A percentile compares a stretch with the other conserved stretches of the same genome.
phyloP scores from a whole-genome alignment of 2,113 vertebrate species.

The Ranitomeya imitator region DNA sequence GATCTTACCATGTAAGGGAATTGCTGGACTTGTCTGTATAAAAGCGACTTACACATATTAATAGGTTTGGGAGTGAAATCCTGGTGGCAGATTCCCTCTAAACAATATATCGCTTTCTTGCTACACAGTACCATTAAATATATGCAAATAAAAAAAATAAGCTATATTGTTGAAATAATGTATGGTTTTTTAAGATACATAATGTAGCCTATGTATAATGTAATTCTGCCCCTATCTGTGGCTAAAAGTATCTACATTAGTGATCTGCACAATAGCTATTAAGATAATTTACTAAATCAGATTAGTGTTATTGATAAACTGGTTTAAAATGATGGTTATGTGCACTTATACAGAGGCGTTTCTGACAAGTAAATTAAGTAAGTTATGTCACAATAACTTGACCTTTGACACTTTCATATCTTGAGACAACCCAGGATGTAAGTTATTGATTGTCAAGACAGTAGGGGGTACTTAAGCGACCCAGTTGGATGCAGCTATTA shows the following conservation, averaged over 20 bases:
- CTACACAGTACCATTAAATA: background rate
- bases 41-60: too few species aligned
- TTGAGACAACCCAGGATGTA: conserved; percentile 28
- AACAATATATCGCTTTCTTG: too few species aligned
- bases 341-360: conserved; percentile 20
- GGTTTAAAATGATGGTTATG: conserved; percentile 14
- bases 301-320: conserved; percentile 41
- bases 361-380: conserved; percentile 53
- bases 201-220: background rate
- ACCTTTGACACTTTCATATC: conserved; percentile 43
- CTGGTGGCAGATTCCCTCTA: too few species aligned
- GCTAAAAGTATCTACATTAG: conserved; percentile 31
- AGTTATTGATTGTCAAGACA: conserved; percentile 31
- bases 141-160: background rate
- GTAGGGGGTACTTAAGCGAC: conserved; percentile 11
- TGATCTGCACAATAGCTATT: conserved; percentile 25
- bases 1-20: too few species aligned
- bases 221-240: background rate
- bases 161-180: background rate
- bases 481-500: conserved; percentile 24
- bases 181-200: background rate
- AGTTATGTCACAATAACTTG: conserved; percentile 49
- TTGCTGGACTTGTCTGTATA: too few species aligned
- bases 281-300: conserved; percentile 40
- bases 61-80: too few species aligned